Evolutionary conservation across 2,888 invertebrate genomes (phyloP).

Genomic region (Ophraella communa): DNA sequence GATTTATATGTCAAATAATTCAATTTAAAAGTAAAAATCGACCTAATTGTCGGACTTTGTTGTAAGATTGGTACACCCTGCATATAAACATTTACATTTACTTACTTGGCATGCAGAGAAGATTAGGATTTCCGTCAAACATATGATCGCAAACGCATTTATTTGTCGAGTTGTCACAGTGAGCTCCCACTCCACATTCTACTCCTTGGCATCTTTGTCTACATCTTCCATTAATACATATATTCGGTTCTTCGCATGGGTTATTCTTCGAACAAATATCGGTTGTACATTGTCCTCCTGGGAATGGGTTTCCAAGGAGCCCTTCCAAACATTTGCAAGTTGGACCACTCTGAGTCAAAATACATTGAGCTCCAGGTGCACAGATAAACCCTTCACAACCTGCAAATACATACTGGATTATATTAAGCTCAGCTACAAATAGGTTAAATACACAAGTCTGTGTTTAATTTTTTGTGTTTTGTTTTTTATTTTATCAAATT

Average conservation of each 20-base stretch:
- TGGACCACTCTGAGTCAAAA: conserved; percentile 82
- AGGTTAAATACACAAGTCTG: not conserved
- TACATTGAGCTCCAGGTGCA: conserved; percentile 83
- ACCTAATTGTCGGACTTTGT: too few relatives aligned
- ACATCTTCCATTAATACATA: conserved; percentile 87
- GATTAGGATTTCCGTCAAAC: conserved; percentile 87
- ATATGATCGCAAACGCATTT: conserved; percentile 87
- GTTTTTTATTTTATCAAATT: too few relatives aligned
- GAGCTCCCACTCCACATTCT: conserved; percentile 87
- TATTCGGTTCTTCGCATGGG: conserved; percentile 79
- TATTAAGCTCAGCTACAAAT: not conserved
- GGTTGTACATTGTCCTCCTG: conserved; percentile 83
- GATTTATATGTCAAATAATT: too few relatives aligned
- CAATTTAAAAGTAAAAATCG: too few relatives aligned
- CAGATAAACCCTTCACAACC: conserved; percentile 81
- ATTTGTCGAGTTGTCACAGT: conserved; percentile 80
- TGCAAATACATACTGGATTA: conserved; percentile 58
- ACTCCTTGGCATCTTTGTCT: conserved; percentile 87
- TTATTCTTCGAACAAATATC: conserved; percentile 81
- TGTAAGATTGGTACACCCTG: too few relatives aligned
- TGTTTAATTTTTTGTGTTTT: too few relatives aligned
- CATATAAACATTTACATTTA: not conserved
- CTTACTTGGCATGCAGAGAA: conserved; percentile 92
- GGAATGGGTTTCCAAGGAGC: conserved; percentile 88
- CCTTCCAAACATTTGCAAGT: conserved; percentile 90